These are phyloP conservation scores for Philereme transversata DNA, from an alignment of 2,888 invertebrate species.

Conservation along the genomic window DNA sequence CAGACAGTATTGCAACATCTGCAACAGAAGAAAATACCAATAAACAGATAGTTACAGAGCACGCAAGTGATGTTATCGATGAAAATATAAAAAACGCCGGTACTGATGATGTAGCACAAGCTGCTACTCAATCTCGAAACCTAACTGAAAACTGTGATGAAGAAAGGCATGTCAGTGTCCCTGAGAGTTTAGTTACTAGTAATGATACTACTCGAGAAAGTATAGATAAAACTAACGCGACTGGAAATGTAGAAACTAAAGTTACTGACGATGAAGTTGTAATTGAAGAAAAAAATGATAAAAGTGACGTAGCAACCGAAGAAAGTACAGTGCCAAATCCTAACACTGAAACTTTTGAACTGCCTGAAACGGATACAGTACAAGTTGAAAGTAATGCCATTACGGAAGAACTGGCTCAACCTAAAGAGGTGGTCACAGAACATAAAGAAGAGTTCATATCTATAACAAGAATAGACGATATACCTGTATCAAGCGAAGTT, in stretches of 20 bases:
- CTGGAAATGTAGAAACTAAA: not conserved
- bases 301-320: not conserved
- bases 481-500: slow-evolving; percentile 26
- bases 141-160: slow-evolving; percentile 1
- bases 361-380: not conserved
- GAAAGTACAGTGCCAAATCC: not conserved
- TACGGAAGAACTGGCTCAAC: slow-evolving; percentile 2
- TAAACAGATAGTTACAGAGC: slow-evolving; percentile 1
- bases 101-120: slow-evolving; percentile 1
- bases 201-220: not conserved
- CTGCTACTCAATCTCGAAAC: not conserved
- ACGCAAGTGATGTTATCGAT: not conserved
- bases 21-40: slow-evolving; percentile 1
- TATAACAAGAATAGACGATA: slow-evolving; percentile 31
- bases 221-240: too few species aligned
- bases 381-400: slow-evolving; percentile 7
- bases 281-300: too few species aligned
- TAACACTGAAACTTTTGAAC: slow-evolving; percentile 6
- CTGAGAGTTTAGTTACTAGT: not conserved
- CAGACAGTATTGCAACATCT: not conserved
- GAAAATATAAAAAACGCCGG: not conserved
- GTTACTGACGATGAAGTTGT: not conserved
- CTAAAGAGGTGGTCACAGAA: not conserved
- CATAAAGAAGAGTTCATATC: slow-evolving; percentile 30
- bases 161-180: not conserved